Evolutionary conservation across 53 echinoderm and acorn worm genomes (phyloP).

Genomic region (Patiria pectinifera): DNA sequence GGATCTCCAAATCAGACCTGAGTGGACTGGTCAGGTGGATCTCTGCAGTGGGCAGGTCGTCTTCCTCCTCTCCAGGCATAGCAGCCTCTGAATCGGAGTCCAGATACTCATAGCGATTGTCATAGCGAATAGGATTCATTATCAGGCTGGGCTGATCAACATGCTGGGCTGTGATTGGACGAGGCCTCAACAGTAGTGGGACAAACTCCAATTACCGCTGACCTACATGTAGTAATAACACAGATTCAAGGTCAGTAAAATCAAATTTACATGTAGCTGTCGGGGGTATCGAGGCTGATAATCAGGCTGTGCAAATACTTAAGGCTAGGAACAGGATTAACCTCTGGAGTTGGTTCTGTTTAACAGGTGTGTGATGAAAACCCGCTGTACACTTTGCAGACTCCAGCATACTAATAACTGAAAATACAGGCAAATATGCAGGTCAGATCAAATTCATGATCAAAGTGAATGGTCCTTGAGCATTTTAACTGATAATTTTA

Average conservation of each 20-base stretch:
- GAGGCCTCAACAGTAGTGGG: background rate
- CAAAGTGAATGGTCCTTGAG: too few relatives aligned
- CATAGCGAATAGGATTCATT: slow-evolving; percentile 25
- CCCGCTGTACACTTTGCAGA: background rate
- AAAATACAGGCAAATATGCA: too few relatives aligned
- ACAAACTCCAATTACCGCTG: background rate
- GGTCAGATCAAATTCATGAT: too few relatives aligned
- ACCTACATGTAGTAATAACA: background rate
- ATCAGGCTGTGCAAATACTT: slow-evolving; percentile 2
- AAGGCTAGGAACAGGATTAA: background rate
- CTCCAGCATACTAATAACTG: too few relatives aligned
- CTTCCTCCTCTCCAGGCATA: slow-evolving; percentile 28
- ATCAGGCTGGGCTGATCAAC: slow-evolving; percentile 8
- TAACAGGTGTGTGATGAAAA: background rate
- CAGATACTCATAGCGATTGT: slow-evolving; percentile 40
- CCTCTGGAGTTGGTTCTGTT: background rate
- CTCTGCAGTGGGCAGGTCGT: background rate
- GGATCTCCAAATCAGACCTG: background rate
- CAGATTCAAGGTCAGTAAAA: background rate
- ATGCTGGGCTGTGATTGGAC: slow-evolving; percentile 45
- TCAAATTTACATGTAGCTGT: background rate
- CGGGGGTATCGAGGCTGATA: background rate
- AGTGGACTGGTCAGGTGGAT: background rate
- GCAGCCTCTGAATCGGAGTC: slow-evolving; percentile 27
- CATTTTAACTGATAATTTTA: too few relatives aligned